phyloP scores from a whole-genome alignment of 2,113 vertebrate species.

The Dinomys branickii region DNA sequence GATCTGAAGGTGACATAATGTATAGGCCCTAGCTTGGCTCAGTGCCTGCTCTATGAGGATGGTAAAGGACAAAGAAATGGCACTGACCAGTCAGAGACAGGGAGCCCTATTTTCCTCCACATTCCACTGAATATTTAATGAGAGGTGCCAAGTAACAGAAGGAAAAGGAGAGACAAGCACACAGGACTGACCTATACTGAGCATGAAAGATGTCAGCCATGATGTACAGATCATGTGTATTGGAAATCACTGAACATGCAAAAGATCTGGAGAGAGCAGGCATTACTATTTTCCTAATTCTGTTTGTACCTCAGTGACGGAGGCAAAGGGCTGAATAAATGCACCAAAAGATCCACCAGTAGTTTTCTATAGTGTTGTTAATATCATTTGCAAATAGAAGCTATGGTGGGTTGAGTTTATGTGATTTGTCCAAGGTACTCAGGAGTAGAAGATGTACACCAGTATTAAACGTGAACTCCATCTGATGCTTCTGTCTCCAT shows the following conservation, averaged over 20 bases:
- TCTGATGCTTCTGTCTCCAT: background rate
- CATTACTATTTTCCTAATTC: background rate
- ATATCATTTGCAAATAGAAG: background rate
- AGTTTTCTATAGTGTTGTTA: background rate
- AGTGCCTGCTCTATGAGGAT: background rate
- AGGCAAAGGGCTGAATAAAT: background rate
- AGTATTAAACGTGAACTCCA: background rate
- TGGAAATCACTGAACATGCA: background rate
- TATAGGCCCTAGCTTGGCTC: background rate
- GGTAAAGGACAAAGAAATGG: background rate
- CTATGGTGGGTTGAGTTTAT: background rate
- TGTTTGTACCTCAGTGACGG: fast-evolving
- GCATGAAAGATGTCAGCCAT: background rate
- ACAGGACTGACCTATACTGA: background rate
- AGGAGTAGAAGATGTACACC: background rate
- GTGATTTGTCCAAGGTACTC: background rate
- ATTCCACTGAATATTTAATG: background rate
- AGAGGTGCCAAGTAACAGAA: background rate
- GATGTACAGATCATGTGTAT: background rate
- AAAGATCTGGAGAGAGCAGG: background rate
- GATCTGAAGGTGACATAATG: background rate
- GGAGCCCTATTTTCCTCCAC: background rate
- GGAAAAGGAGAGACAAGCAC: background rate
- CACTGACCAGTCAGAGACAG: background rate
- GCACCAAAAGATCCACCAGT: background rate